These are phyloP conservation scores for Litoditis marina DNA, from an alignment of 2,888 invertebrate species.

Conservation along the genomic window DNA sequence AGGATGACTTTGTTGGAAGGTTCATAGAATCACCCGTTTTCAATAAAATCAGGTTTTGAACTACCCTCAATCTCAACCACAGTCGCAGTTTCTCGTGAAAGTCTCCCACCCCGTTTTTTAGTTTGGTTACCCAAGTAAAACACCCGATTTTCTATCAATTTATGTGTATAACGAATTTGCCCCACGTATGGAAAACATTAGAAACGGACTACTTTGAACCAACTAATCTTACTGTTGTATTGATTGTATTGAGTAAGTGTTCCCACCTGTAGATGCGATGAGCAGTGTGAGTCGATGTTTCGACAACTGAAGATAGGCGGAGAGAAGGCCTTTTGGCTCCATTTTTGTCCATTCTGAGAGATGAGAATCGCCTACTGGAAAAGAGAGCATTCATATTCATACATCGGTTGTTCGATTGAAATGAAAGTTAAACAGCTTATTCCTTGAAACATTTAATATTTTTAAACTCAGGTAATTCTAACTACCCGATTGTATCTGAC, in stretches of 20 bases:
- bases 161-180: too few relatives aligned
- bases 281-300: slow-evolving; percentile 57
- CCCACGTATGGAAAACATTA: too few relatives aligned
- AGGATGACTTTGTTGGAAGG: too few relatives aligned
- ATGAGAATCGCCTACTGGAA: slow-evolving; percentile 36
- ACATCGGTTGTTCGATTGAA: not conserved
- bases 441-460: not conserved
- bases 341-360: slow-evolving; percentile 51
- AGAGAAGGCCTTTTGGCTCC: slow-evolving; percentile 47
- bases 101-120: too few relatives aligned
- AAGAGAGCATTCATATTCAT: not conserved
- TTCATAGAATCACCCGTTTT: too few relatives aligned
- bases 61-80: too few relatives aligned
- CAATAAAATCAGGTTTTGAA: too few relatives aligned
- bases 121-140: too few relatives aligned
- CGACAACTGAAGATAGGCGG: slow-evolving; percentile 55
- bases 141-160: too few relatives aligned
- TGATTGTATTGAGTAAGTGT: slow-evolving; percentile 3
- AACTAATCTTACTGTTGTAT: too few relatives aligned
- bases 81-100: too few relatives aligned
- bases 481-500: not conserved
- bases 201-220: too few relatives aligned
- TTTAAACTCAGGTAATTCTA: not conserved
- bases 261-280: slow-evolving; percentile 55
- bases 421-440: not conserved